These are phyloP conservation scores for Lycia hirtaria DNA, from an alignment of 2,888 invertebrate species.

Conservation along the genomic window DNA sequence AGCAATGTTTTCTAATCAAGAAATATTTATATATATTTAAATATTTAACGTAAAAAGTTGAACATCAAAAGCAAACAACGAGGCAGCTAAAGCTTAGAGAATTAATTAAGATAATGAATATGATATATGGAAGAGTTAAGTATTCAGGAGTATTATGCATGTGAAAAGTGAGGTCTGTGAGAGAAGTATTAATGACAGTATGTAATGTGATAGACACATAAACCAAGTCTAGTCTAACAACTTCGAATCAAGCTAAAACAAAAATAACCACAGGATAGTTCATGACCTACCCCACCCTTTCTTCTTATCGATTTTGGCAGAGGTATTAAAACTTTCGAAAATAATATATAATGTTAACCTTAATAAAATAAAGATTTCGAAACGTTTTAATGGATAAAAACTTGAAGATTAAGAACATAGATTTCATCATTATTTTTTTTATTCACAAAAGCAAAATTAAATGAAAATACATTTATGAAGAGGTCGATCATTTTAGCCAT, in stretches of 20 bases:
- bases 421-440: too few species aligned
- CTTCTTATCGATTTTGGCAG: not conserved
- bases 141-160: too few species aligned
- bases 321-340: too few species aligned
- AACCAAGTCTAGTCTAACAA: constrained; percentile 35
- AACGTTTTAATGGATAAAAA: too few species aligned
- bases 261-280: constrained; percentile 22
- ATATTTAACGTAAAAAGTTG: constrained; percentile 24
- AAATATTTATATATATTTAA: not conserved
- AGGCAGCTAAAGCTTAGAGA: constrained; percentile 25
- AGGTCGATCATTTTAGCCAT: too few species aligned
- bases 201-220: constrained; percentile 18
- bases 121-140: not conserved
- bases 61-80: constrained; percentile 53
- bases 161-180: constrained; percentile 8
- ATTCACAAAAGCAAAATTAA: too few species aligned
- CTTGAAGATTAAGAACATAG: too few species aligned
- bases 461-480: too few species aligned
- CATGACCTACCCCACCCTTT: not conserved
- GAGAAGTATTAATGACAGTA: constrained; percentile 11
- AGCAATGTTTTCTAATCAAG: constrained; percentile 19
- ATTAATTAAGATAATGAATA: constrained; percentile 29
- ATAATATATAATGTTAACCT: too few species aligned
- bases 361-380: too few species aligned
- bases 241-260: constrained; percentile 44